Percentiles rank a stretch among this genome's conserved stretches.
phyloP scores from a whole-genome alignment of 2,113 vertebrate genomes.

The Megaceryle maxima region DNA sequence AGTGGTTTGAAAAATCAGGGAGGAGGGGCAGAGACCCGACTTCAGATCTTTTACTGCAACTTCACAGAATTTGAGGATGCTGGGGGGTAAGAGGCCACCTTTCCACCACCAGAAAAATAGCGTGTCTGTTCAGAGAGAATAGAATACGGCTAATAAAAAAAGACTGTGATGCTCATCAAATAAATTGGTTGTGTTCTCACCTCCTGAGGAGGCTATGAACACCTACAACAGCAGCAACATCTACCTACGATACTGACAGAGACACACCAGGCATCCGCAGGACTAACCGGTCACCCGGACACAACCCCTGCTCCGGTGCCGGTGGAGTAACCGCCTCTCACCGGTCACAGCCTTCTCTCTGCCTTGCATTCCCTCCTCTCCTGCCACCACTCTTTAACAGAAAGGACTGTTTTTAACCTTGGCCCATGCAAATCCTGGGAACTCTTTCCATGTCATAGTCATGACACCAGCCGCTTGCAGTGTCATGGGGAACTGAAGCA shows the following conservation, averaged over 20 bases:
- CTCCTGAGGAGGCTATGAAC: background rate
- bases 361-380: rapidly evolving
- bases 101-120: background rate
- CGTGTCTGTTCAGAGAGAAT: background rate
- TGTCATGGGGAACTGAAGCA: background rate
- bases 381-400: background rate
- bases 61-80: background rate
- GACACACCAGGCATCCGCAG: rapidly evolving
- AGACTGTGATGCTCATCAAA: background rate
- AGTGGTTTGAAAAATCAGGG: conserved; percentile 46
- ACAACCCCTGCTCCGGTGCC: rapidly evolving
- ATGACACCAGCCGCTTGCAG: background rate
- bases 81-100: background rate
- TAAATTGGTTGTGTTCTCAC: background rate
- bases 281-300: background rate
- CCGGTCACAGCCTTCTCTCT: background rate
- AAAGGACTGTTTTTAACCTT: background rate
- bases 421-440: background rate
- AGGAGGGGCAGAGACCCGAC: conserved; percentile 40
- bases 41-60: conserved; percentile 11
- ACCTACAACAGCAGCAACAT: background rate
- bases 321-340: background rate
- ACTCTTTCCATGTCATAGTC: background rate
- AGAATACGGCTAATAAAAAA: background rate
- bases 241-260: rapidly evolving